Percentiles rank a stretch among this genome's conserved stretches.
These are phyloP conservation scores for Microctonus hyperodae DNA, from an alignment of 2,888 invertebrate genomes.

Conservation along the genomic window DNA sequence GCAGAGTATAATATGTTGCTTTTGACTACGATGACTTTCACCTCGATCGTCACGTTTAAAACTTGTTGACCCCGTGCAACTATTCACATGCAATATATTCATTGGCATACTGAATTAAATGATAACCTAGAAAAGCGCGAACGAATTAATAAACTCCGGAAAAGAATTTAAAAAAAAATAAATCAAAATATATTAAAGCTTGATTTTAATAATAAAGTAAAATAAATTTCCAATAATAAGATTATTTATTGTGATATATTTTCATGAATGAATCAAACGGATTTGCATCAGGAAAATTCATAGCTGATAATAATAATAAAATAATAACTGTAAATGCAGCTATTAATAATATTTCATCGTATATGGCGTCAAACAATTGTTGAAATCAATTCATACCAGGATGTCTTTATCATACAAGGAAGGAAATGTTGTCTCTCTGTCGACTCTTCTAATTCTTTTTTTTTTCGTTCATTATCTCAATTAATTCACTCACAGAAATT, in stretches of 20 bases:
- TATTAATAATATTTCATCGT: background rate
- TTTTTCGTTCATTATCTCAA: background rate
- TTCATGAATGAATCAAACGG: background rate
- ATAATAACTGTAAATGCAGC: background rate
- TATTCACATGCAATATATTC: constrained; percentile 4
- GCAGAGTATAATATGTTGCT: background rate
- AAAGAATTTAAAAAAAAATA: background rate
- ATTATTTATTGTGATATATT: background rate
- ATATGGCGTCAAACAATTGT: background rate
- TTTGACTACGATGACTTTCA: constrained; percentile 21
- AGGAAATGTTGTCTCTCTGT: constrained; percentile 13
- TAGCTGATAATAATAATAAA: background rate
- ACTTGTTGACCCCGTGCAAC: constrained; percentile 11
- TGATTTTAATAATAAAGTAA: background rate
- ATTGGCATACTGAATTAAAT: background rate
- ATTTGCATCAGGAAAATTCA: background rate
- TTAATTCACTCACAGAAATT: background rate
- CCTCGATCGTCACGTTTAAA: constrained; percentile 10
- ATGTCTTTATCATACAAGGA: constrained; percentile 35
- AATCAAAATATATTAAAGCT: background rate
- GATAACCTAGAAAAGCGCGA: background rate
- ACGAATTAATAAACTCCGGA: background rate
- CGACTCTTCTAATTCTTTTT: background rate
- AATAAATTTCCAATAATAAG: background rate
- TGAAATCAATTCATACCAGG: constrained; percentile 5